Conservation (phyloP, 2,888 invertebrate genomes). For the Drosophila prostipennis region DNA sequence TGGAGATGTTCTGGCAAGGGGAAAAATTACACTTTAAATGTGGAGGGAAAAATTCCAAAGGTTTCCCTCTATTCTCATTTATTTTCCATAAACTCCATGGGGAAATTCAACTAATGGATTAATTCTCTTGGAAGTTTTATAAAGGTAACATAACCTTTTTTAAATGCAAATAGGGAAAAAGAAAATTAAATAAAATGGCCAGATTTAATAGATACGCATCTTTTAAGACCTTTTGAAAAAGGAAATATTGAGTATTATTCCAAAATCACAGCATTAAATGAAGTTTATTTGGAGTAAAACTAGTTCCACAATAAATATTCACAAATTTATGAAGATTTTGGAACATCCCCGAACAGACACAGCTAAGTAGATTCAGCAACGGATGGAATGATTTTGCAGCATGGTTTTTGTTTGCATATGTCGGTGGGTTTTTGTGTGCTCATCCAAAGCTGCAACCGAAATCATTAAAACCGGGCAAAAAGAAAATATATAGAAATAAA, state of each 20-base stretch:
- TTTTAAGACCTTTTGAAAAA: no score
- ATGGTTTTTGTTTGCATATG: slow-evolving; percentile 22
- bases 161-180: neutral
- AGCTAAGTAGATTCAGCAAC: slow-evolving; percentile 19
- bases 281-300: no score
- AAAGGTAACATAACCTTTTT: neutral
- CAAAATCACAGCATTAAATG: neutral
- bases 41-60: neutral
- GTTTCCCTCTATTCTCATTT: neutral
- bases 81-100: neutral
- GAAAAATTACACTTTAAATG: neutral
- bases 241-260: no score
- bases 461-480: slow-evolving; percentile 46
- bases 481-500: slow-evolving; percentile 13
- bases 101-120: slow-evolving; percentile 9
- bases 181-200: neutral
- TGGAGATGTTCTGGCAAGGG: slow-evolving; percentile 11
- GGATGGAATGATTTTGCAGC: slow-evolving; percentile 3
- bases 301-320: neutral
- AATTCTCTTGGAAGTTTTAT: neutral
- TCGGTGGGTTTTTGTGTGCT: slow-evolving; percentile 14
- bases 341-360: slow-evolving; percentile 10
- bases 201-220: neutral
- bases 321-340: slow-evolving; percentile 9
- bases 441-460: slow-evolving; percentile 43